These are phyloP conservation scores for Molanna angustata DNA, from an alignment of 2,888 invertebrate species.

Conservation along the genomic window DNA sequence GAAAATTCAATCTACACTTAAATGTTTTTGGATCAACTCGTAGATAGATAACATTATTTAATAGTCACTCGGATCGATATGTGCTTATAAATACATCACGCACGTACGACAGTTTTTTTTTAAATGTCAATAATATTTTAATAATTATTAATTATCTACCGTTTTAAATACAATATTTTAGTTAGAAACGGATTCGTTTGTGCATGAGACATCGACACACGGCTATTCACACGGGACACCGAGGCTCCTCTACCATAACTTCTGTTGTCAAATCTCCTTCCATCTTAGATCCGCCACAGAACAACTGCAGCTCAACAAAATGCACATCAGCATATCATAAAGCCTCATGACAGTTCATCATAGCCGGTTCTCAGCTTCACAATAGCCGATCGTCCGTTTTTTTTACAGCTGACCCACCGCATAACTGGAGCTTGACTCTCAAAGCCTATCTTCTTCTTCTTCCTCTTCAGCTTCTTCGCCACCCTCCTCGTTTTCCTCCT, in stretches of 20 bases:
- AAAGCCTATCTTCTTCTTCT: constrained; percentile 70
- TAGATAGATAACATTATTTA: constrained; percentile 21
- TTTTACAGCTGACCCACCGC: constrained; percentile 3
- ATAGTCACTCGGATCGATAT: constrained; percentile 32
- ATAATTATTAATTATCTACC: constrained; percentile 28
- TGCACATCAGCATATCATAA: too few relatives aligned
- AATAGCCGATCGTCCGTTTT: too few relatives aligned
- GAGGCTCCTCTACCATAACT: too few relatives aligned
- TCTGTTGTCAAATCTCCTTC: too few relatives aligned
- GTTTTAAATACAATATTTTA: constrained; percentile 26
- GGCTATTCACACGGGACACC: constrained; percentile 6
- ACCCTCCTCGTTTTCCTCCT: constrained; percentile 84
- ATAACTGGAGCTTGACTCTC: constrained; percentile 44
- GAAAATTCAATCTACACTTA: constrained; percentile 31
- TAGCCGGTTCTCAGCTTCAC: too few relatives aligned
- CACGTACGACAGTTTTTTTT: constrained; percentile 30
- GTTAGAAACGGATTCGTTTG: constrained; percentile 28
- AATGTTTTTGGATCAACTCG: constrained; percentile 29
- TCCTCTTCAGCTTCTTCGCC: constrained; percentile 82
- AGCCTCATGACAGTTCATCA: too few relatives aligned
- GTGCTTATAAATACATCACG: constrained; percentile 33
- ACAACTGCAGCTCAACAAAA: background rate
- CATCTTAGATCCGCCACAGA: too few relatives aligned
- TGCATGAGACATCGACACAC: constrained; percentile 28
- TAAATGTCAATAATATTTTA: constrained; percentile 19